Evolutionary conservation across 1,140 invertebrate species (phyloP).

Genomic region (Drosophila micromelanica): DNA sequence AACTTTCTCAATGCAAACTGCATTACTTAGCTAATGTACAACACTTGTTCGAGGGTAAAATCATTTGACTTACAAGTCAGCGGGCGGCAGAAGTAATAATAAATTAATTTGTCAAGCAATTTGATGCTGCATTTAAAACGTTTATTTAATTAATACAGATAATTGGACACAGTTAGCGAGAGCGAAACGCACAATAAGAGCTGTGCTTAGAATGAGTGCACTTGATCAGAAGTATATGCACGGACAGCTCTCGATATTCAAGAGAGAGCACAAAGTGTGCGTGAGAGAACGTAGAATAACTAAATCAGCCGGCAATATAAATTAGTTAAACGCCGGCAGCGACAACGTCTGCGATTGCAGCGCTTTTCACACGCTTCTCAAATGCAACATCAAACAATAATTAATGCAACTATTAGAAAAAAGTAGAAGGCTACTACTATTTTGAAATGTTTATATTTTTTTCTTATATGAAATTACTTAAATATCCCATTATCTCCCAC

Average conservation of each 20-base stretch:
- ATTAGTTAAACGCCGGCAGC: slow-evolving; percentile 53
- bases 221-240: slow-evolving; percentile 24
- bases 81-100: slow-evolving; percentile 50
- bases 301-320: slow-evolving; percentile 59
- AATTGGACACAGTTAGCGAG: slow-evolving; percentile 37
- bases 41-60: slow-evolving; percentile 37
- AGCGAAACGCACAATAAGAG: slow-evolving; percentile 5
- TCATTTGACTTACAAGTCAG: slow-evolving; percentile 56
- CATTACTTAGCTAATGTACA: slow-evolving; percentile 16
- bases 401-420: not conserved
- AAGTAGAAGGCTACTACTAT: too few species aligned
- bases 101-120: slow-evolving; percentile 75
- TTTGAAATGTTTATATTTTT: too few species aligned
- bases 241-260: not conserved
- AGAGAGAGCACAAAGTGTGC: not conserved
- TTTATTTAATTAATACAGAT: slow-evolving; percentile 77
- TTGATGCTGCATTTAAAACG: slow-evolving; percentile 65
- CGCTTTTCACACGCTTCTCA: slow-evolving; percentile 15
- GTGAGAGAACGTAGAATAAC: slow-evolving; percentile 49
- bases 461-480: too few species aligned
- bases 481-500: too few species aligned
- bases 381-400: slow-evolving; percentile 1
- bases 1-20: not conserved
- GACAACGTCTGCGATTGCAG: slow-evolving; percentile 10
- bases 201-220: slow-evolving; percentile 27